Evolutionary conservation across 2,797 vertebrate genomes (phyloP), one percentile per base, ranked within the genome.

Genomic region (Megalops cyprinoides): DNA sequence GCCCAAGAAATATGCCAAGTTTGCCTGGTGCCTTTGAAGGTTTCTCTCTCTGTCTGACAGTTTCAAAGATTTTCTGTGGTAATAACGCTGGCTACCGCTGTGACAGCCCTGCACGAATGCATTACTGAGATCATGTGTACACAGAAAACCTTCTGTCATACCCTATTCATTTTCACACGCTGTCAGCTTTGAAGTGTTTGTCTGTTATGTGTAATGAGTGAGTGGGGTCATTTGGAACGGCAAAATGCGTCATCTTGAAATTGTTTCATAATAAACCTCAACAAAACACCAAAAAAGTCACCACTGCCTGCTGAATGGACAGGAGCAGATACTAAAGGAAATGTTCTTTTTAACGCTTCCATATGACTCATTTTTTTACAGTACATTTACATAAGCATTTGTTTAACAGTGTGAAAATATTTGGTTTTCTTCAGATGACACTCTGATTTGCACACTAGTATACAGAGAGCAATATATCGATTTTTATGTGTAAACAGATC

Each of bases 141-240:
- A 90, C 88, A 90, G 86, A 91, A 82, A 82, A 69, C 73, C 49
- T 87, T 87, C 88, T 85, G 79, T 91, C 87, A 90, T 87, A 84
- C 83, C 83, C 74, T 82, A 79, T 81, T 79, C 77, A 82, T 56
- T 82, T 86, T 79, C 39, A 90, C 87, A 87, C 84, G 88, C 87
- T 73, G 87, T 84, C 88, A 76, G 82, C 90, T 90, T 90, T 91
- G 89, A 91, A 92, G 91, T 88, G 86, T 82, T 86, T 86, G 86
- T 82, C 86, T 86, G 85, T 83, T 81, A 87, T 88, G 88, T 91
- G 91, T 92, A 93, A 94, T 91, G 89, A 92, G 90, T 85, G 91
- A 87, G 86, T 88, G 89, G 93, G 92, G 92, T 92, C 89, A 86
- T 90, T 90, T 90, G 84, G 84, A 90, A 91, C 90, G 88, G 85